These are phyloP conservation scores for Menidia beryllina DNA, from an alignment of 2,113 vertebrate species.

Conservation along the genomic window DNA sequence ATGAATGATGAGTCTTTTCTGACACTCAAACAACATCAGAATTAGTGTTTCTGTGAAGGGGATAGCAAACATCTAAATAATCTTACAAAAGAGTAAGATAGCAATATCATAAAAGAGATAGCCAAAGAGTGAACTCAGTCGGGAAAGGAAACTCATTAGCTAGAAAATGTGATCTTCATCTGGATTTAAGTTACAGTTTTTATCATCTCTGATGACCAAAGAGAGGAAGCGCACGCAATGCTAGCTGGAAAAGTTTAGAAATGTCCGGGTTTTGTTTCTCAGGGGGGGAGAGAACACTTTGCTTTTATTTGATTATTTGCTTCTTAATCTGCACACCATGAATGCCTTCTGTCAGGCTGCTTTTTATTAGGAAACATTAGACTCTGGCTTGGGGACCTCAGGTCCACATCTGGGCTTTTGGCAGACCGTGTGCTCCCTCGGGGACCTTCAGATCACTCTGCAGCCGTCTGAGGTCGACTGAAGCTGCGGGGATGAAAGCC, in stretches of 20 bases:
- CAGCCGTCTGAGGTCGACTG: too few species aligned
- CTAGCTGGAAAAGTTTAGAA: background rate
- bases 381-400: too few species aligned
- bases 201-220: background rate
- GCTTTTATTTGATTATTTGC: too few species aligned
- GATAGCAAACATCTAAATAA: background rate
- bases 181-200: background rate
- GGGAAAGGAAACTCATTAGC: background rate
- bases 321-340: too few species aligned
- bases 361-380: too few species aligned
- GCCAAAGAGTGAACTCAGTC: constrained; percentile 2
- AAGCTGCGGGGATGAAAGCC: too few species aligned
- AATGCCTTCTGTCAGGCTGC: background rate
- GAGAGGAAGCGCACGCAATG: background rate
- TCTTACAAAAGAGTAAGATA: background rate
- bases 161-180: background rate
- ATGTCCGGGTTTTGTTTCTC: too few species aligned
- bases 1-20: too few species aligned
- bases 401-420: too few species aligned
- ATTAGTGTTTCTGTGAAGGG: background rate
- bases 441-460: too few species aligned
- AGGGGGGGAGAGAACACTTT: too few species aligned
- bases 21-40: background rate
- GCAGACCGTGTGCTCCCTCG: too few species aligned
- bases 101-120: background rate